These are phyloP conservation scores for Leptinotarsa juncta DNA, from an alignment of 2,888 invertebrate species.

Conservation along the genomic window DNA sequence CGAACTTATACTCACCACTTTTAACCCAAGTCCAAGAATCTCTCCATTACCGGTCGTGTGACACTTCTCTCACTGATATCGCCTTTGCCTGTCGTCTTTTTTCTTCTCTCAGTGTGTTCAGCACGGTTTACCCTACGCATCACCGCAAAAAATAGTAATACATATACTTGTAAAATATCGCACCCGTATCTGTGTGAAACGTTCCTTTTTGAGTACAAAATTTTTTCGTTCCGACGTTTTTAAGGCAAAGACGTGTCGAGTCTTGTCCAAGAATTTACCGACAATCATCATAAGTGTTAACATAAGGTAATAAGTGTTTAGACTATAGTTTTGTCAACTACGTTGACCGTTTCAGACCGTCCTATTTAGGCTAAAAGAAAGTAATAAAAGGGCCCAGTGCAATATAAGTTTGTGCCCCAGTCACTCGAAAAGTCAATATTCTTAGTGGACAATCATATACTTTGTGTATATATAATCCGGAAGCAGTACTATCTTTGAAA, in stretches of 20 bases:
- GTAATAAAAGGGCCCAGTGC: conserved; percentile 57
- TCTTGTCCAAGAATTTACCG: conserved; percentile 66
- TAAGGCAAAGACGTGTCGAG: conserved; percentile 59
- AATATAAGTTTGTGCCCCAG: conserved; percentile 48
- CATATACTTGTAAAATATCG: conserved; percentile 21
- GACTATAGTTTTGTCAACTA: conserved; percentile 32
- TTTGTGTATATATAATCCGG: background rate
- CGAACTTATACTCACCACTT: conserved; percentile 59
- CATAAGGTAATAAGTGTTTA: conserved; percentile 46
- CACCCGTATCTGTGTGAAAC: conserved; percentile 45
- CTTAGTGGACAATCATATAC: conserved; percentile 28
- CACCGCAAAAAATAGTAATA: conserved; percentile 27
- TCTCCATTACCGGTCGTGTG: conserved; percentile 20
- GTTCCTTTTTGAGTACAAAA: conserved; percentile 62
- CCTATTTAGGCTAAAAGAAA: conserved; percentile 30
- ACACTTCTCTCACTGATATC: conserved; percentile 20
- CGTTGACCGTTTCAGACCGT: conserved; percentile 42
- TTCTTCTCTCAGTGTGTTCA: conserved; percentile 27
- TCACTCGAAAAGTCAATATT: conserved; percentile 62
- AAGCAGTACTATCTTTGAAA: conserved; percentile 21
- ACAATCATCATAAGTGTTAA: conserved; percentile 62
- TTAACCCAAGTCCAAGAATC: conserved; percentile 56
- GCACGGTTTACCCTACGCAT: conserved; percentile 28
- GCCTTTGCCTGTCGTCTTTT: conserved; percentile 35
- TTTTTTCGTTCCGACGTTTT: conserved; percentile 60